A percentile compares a stretch with the other conserved stretches of the same genome.
phyloP scores from a whole-genome alignment of 2,113 vertebrate genomes.

The Synodontis membranacea region DNA sequence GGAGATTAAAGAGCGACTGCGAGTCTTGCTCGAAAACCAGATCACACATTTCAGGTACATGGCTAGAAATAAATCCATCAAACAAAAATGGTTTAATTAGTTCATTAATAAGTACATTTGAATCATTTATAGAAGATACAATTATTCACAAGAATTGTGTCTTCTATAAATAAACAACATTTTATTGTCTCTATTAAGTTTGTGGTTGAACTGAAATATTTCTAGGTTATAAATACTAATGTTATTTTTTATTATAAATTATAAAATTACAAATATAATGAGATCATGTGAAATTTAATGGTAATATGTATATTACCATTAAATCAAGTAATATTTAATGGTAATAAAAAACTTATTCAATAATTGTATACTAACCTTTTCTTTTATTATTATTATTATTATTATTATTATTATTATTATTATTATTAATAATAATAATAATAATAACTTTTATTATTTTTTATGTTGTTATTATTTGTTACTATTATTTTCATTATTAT shows the following conservation, averaged over 20 bases:
- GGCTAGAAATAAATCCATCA: background rate
- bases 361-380: background rate
- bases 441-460: too few species aligned
- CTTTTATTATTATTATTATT: background rate
- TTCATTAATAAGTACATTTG: background rate
- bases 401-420: background rate
- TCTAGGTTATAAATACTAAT: background rate
- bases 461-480: background rate
- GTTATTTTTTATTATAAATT: background rate
- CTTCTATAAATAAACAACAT: background rate
- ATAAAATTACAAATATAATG: background rate
- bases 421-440: background rate
- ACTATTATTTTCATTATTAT: too few species aligned
- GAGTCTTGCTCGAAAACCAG: conserved; percentile 95
- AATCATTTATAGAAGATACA: background rate
- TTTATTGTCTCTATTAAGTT: background rate
- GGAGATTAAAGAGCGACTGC: conserved; percentile 95
- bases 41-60: conserved; percentile 96
- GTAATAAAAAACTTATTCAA: background rate
- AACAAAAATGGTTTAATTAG: background rate
- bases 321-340: too few species aligned
- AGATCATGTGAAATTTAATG: background rate
- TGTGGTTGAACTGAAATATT: background rate
- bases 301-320: too few species aligned
- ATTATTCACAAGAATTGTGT: background rate